Percentiles rank a stretch among this genome's conserved stretches.
Evolutionary conservation across 2,797 vertebrate species (phyloP).

Genomic region (Eulemur albifrons): DNA sequence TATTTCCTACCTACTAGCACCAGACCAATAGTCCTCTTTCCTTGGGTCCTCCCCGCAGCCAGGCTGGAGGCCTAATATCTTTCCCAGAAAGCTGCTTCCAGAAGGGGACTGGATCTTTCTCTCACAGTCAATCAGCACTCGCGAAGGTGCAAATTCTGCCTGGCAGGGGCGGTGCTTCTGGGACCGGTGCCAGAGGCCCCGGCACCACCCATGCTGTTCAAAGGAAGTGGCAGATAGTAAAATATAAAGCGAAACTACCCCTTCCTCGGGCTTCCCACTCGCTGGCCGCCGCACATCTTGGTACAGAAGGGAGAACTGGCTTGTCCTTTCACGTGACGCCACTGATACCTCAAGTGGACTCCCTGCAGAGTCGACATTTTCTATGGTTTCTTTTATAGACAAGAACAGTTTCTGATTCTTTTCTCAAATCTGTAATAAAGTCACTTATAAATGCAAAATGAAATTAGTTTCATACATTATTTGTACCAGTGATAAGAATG

Average conservation of each 20-base stretch:
- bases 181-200: constrained; percentile 48
- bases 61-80: background rate
- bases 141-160: constrained; percentile 42
- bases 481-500: background rate
- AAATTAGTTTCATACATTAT: background rate
- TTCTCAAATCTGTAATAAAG: background rate
- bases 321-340: background rate
- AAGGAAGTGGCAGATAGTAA: constrained; percentile 67
- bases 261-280: constrained; percentile 18
- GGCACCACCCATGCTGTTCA: constrained; percentile 59
- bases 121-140: constrained; percentile 37
- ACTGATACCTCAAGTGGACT: rapidly evolving
- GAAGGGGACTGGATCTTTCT: constrained; percentile 37
- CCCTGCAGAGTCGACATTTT: background rate
- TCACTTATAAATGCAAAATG: background rate
- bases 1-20: background rate
- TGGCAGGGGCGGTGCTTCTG: constrained; percentile 69
- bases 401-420: background rate
- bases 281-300: background rate
- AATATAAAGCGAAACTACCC: constrained; percentile 49
- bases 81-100: constrained; percentile 35
- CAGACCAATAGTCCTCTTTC: constrained; percentile 6
- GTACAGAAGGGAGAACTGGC: background rate
- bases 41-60: background rate
- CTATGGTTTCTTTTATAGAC: background rate